phyloP scores from a whole-genome alignment of 1,140 invertebrate species.

The Acromyrmex charruanus region DNA sequence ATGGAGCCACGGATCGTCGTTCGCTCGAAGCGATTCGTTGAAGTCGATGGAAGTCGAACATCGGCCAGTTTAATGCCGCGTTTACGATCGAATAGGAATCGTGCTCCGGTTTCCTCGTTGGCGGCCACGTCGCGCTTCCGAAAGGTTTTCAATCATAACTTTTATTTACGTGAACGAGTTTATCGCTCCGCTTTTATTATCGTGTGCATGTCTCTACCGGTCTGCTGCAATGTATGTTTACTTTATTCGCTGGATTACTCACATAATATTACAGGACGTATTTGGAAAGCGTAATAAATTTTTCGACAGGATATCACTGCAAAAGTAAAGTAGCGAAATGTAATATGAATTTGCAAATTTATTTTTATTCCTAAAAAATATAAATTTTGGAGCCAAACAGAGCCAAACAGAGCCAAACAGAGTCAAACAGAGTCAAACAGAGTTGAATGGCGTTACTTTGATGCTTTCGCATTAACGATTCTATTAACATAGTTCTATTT shows the following conservation, averaged over 20 bases:
- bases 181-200: slow-evolving; percentile 53
- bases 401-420: background rate
- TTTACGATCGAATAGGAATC: slow-evolving; percentile 61
- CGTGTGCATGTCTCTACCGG: slow-evolving; percentile 10
- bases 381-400: background rate
- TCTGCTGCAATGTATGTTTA: slow-evolving; percentile 33
- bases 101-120: slow-evolving; percentile 40
- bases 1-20: slow-evolving; percentile 41
- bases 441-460: background rate
- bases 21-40: slow-evolving; percentile 31
- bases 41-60: slow-evolving; percentile 52
- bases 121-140: slow-evolving; percentile 44
- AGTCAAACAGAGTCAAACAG: no score
- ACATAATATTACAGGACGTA: slow-evolving; percentile 14
- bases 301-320: slow-evolving; percentile 1
- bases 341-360: background rate
- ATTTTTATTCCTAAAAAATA: background rate
- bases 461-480: background rate
- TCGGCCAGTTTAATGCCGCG: slow-evolving; percentile 45
- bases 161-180: slow-evolving; percentile 62
- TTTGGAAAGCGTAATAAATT: background rate
- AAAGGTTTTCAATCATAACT: slow-evolving; percentile 63
- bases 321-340: background rate
- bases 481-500: background rate
- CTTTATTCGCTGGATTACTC: slow-evolving; percentile 19